Conservation (phyloP, 2,113 vertebrate genomes). For the Corynorhinus townsendii region DNA sequence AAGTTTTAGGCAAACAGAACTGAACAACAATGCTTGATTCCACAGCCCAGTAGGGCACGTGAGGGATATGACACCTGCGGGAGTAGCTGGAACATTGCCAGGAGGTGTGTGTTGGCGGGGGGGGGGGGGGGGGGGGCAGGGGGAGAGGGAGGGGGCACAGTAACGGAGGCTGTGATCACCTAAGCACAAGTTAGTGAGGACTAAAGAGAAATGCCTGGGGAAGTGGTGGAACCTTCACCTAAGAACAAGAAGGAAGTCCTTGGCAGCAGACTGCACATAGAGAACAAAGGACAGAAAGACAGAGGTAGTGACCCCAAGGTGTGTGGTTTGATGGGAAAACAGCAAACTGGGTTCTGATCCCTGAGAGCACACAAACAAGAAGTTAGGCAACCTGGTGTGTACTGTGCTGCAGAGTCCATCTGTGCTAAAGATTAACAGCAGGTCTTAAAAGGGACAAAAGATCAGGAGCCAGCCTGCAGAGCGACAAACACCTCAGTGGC, state of each 20-base stretch:
- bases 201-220: background rate
- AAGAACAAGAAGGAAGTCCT: background rate
- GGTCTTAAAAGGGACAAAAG: slow-evolving; percentile 47
- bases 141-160: no score
- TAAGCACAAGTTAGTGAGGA: background rate
- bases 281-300: slow-evolving; percentile 35
- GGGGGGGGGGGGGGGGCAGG: no score
- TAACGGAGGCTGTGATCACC: background rate
- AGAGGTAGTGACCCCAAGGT: background rate
- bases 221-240: background rate
- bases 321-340: background rate
- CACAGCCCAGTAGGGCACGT: background rate
- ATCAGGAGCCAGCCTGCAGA: slow-evolving; percentile 28
- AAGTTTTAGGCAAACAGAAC: background rate
- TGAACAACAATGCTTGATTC: background rate
- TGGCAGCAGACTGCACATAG: background rate
- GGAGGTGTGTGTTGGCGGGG: no score
- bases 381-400: slow-evolving; percentile 56
- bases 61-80: background rate
- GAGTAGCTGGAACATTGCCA: background rate
- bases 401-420: slow-evolving; percentile 38
- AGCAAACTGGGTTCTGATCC: slow-evolving; percentile 47
- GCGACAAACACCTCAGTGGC: background rate
- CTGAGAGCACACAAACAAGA: slow-evolving; percentile 64
- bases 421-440: slow-evolving; percentile 70